Evolutionary conservation across 2,113 vertebrate species (phyloP).

Genomic region (Chaetodon auriga): DNA sequence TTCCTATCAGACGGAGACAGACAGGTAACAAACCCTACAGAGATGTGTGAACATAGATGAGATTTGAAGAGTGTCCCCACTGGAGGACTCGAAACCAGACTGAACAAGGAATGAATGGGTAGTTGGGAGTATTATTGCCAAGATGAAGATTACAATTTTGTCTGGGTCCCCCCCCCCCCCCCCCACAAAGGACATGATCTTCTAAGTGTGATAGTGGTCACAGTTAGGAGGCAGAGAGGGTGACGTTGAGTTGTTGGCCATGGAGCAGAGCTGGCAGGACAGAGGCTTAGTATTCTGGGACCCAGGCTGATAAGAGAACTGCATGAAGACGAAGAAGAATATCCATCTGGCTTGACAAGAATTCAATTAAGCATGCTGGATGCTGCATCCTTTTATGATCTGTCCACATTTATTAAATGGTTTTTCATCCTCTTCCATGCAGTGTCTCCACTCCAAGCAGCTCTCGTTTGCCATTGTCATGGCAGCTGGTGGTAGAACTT

Average conservation of each 20-base stretch:
- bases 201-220: slow-evolving; percentile 45
- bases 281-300: slow-evolving; percentile 39
- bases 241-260: slow-evolving; percentile 12
- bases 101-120: background rate
- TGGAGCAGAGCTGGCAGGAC: slow-evolving; percentile 32
- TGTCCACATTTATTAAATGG: slow-evolving; percentile 31
- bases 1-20: slow-evolving; percentile 26
- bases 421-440: slow-evolving; percentile 24
- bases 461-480: slow-evolving; percentile 10
- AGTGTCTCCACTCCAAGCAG: slow-evolving; percentile 22
- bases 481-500: slow-evolving; percentile 16
- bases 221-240: slow-evolving; percentile 10
- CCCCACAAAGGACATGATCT: slow-evolving; percentile 34
- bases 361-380: slow-evolving; percentile 29
- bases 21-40: slow-evolving; percentile 34
- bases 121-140: slow-evolving; percentile 37
- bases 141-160: slow-evolving; percentile 34
- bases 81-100: slow-evolving; percentile 28
- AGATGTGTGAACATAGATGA: slow-evolving; percentile 36
- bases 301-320: slow-evolving; percentile 11
- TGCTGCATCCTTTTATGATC: slow-evolving; percentile 26
- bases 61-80: slow-evolving; percentile 24
- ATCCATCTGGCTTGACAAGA: slow-evolving; percentile 39
- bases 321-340: slow-evolving; percentile 28
- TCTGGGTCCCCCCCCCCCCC: background rate